Percentiles rank a stretch among this genome's conserved stretches.
These are phyloP conservation scores for Polypterus senegalus DNA, from an alignment of 2,113 vertebrate genomes.

Conservation along the genomic window DNA sequence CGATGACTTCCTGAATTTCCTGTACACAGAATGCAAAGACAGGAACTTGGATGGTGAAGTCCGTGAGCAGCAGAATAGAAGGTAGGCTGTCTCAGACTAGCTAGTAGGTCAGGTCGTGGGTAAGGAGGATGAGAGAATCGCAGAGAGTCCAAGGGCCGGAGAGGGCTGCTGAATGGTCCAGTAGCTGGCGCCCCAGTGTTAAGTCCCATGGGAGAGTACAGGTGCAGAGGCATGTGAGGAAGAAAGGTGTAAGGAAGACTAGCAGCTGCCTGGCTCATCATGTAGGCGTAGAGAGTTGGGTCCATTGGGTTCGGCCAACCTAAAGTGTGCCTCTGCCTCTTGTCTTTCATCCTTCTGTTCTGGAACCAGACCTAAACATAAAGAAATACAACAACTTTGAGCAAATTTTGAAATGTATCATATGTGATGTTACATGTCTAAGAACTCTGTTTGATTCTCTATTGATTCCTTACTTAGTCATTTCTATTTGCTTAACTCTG, in stretches of 20 bases:
- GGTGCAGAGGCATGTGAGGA: slow-evolving; percentile 32
- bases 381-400: background rate
- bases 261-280: slow-evolving; percentile 36
- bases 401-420: background rate
- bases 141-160: slow-evolving; percentile 30
- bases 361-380: slow-evolving; percentile 41
- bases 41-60: slow-evolving; percentile 34
- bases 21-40: slow-evolving; percentile 36
- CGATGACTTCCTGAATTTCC: slow-evolving; percentile 23
- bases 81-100: slow-evolving; percentile 20
- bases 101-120: slow-evolving; percentile 17
- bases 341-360: slow-evolving; percentile 53
- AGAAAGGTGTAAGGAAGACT: slow-evolving; percentile 24
- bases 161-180: slow-evolving; percentile 22
- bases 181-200: slow-evolving; percentile 19
- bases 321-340: slow-evolving; percentile 39
- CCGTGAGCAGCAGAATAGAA: slow-evolving; percentile 24
- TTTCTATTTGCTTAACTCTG: no score
- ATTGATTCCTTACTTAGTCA: no score
- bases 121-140: slow-evolving; percentile 29
- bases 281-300: slow-evolving; percentile 35
- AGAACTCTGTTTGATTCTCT: background rate
- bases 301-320: slow-evolving; percentile 37
- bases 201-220: slow-evolving; percentile 34
- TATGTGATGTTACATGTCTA: background rate